Evolutionary conservation across 2,797 vertebrate genomes (phyloP), one percentile per base, ranked within the genome.

Genomic region (Falco novaeseelandiae): DNA sequence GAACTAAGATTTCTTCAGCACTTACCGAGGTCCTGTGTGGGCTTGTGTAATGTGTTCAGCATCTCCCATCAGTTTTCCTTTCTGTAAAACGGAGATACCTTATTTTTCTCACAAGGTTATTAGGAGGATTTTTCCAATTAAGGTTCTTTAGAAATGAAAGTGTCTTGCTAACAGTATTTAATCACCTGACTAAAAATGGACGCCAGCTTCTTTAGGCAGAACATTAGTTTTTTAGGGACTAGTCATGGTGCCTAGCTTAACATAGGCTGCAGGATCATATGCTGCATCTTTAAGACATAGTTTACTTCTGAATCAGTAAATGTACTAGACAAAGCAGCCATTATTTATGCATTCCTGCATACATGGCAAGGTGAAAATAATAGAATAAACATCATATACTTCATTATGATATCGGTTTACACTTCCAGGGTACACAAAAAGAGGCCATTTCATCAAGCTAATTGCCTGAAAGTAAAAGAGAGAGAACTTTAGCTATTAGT

Each of bases 401-500:
- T 98, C 98, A 99, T 99, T 99, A 99, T 99, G 98, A 99, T 99
- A 99, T 99, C 98, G 97, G 98, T 99, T 99, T 99, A 99, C 98
- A 99, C 98, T 98, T 98, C 97, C 98, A 98, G 98, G 98, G 98
- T 98, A 98, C 95, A 98, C 98, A 98, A 98, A 99, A 99, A 98
- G 98, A 98, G 98, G 98, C 98, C 98, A 98, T 99, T 99, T 99
- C 99, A 99, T 99, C 99, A 99, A 99, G 99, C 99, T 99, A 99
- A 99, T 99, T 99, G 99, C 98, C 98, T 99, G 99, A 99, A 99
- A 99, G 99, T 99, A 98, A 98, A 98, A 98, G 98, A 98, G 98
- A 99, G 98, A 98, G 99, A 99, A 99, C 99, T 99, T 99, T 98
- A 98, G 98, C 98, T 98, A 98, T 98, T 99, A 99, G 98, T 99